Conservation (phyloP, 2,888 invertebrate species). For the Scrobipalpa atriplicella region DNA sequence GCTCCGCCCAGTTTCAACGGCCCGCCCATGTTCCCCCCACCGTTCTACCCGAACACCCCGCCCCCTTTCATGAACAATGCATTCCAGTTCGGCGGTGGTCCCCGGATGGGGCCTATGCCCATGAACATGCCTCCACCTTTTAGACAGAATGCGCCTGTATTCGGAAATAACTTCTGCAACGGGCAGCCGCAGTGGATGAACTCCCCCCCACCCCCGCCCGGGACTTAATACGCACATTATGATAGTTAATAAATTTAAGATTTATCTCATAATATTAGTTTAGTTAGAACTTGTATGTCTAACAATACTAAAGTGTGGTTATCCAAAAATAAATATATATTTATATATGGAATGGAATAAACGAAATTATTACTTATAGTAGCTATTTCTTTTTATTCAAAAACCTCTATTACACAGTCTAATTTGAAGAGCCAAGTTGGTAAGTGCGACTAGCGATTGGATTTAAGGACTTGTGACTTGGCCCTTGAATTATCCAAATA, state of each 20-base stretch:
- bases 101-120: constrained; percentile 49
- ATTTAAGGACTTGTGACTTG: too few relatives aligned
- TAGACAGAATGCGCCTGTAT: constrained; percentile 52
- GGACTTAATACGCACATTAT: constrained; percentile 57
- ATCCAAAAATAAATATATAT: constrained; percentile 79
- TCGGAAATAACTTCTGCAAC: constrained; percentile 56
- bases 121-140: constrained; percentile 48
- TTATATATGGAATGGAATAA: constrained; percentile 65
- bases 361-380: constrained; percentile 47
- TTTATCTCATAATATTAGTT: constrained; percentile 51
- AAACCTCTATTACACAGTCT: not conserved
- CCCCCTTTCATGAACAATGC: constrained; percentile 49
- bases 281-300: constrained; percentile 54
- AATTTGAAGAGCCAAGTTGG: too few relatives aligned
- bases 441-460: too few relatives aligned
- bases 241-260: constrained; percentile 38
- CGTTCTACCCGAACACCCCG: constrained; percentile 44
- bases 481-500: too few relatives aligned
- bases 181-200: constrained; percentile 62
- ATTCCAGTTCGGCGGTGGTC: constrained; percentile 58
- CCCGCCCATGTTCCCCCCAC: constrained; percentile 47
- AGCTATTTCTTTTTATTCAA: constrained; percentile 35
- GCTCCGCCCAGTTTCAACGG: constrained; percentile 39
- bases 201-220: constrained; percentile 63
- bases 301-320: constrained; percentile 75